Evolutionary conservation across 92 coral and sea anemone genomes (phyloP).

Genomic region (Chrysogorgia sp.): DNA sequence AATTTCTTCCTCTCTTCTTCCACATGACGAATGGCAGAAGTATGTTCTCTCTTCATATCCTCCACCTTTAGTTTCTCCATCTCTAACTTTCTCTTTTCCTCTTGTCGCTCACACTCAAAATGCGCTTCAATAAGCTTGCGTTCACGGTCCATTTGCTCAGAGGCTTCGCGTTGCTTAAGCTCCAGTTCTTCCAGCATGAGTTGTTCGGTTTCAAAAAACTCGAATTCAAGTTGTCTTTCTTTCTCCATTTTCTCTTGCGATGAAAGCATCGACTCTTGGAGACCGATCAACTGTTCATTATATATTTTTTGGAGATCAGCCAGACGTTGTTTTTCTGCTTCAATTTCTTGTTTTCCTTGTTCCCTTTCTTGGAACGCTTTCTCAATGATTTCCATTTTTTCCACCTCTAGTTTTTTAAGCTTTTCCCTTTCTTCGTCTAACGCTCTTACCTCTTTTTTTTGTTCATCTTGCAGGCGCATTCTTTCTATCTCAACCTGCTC

Average conservation of each 20-base stretch:
- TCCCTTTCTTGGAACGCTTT: constrained; percentile 92
- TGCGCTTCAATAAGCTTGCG: constrained; percentile 74
- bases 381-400: constrained; percentile 80
- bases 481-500: constrained; percentile 82
- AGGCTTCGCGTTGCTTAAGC: constrained; percentile 95
- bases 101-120: constrained; percentile 86
- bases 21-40: constrained; percentile 75
- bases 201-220: constrained; percentile 98
- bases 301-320: constrained; percentile 84
- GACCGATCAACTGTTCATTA: constrained; percentile 75
- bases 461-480: constrained; percentile 81
- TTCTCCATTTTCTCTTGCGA: constrained; percentile 98
- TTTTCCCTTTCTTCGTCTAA: constrained; percentile 83
- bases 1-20: constrained; percentile 79
- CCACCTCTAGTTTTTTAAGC: constrained; percentile 72
- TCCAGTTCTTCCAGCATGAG: constrained; percentile 90
- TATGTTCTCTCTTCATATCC: constrained; percentile 80
- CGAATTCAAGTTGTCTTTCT: constrained; percentile 95
- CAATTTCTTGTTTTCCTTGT: constrained; percentile 78
- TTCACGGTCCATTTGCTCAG: constrained; percentile 91
- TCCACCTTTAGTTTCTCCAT: constrained; percentile 71
- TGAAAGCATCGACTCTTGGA: constrained; percentile 93
- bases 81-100: constrained; percentile 70
- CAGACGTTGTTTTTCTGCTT: constrained; percentile 83
- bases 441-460: constrained; percentile 73